These are phyloP conservation scores for Phorcus lineatus DNA, from an alignment of 2,888 invertebrate species.

Conservation along the genomic window DNA sequence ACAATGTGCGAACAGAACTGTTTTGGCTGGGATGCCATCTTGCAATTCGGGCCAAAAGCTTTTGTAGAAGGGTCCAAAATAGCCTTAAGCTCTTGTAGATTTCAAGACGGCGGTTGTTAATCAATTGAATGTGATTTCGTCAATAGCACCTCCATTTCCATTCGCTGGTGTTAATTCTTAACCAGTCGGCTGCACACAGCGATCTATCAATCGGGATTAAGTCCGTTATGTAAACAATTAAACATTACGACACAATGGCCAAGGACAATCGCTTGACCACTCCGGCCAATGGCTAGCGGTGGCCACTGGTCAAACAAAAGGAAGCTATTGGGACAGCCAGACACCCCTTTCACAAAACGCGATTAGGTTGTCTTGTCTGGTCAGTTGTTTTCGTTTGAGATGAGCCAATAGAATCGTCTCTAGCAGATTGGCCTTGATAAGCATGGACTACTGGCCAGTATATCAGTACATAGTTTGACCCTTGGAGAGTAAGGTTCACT, in stretches of 20 bases:
- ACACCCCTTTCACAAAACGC: neutral
- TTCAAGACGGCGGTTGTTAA: neutral
- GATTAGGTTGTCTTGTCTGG: slow-evolving; percentile 20
- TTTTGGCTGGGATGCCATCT: neutral
- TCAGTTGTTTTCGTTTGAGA: neutral
- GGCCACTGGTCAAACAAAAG: slow-evolving; percentile 7
- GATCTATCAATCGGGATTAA: slow-evolving; percentile 20
- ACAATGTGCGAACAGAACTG: neutral
- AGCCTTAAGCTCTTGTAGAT: neutral
- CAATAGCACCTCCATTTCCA: neutral
- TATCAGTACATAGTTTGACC: neutral
- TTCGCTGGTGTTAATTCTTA: slow-evolving; percentile 9
- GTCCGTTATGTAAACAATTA: slow-evolving; percentile 10
- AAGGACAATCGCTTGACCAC: neutral
- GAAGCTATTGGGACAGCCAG: slow-evolving; percentile 2
- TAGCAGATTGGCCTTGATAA: neutral
- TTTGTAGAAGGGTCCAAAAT: neutral
- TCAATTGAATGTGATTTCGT: slow-evolving; percentile 10
- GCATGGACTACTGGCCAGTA: neutral
- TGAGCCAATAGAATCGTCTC: neutral
- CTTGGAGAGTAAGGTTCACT: neutral
- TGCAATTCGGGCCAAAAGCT: neutral
- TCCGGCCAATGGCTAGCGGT: neutral
- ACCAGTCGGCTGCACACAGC: neutral
- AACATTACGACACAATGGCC: slow-evolving; percentile 15